These are phyloP conservation scores for Columbina picui DNA, from an alignment of 2,113 vertebrate genomes.

Conservation along the genomic window DNA sequence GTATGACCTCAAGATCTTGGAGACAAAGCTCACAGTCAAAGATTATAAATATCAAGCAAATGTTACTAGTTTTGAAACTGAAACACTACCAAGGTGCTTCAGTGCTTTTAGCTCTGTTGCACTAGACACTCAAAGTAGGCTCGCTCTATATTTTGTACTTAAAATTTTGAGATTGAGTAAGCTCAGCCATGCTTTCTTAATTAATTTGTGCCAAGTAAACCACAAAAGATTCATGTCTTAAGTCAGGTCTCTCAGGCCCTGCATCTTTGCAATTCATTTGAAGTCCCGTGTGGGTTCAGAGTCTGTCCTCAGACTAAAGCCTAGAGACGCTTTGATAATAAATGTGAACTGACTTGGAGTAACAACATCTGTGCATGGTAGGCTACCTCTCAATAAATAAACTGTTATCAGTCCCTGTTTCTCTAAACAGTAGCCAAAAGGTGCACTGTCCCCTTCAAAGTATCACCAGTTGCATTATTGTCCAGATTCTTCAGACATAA, in stretches of 20 bases:
- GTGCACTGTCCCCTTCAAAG: not conserved
- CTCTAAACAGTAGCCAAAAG: not conserved
- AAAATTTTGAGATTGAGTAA: not conserved
- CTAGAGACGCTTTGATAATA: not conserved
- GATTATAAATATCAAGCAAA: not conserved
- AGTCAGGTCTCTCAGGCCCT: not conserved
- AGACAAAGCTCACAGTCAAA: not conserved
- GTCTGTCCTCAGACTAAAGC: not conserved
- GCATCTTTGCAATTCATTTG: not conserved
- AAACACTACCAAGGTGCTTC: not conserved
- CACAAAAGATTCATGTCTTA: not conserved
- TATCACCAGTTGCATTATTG: not conserved
- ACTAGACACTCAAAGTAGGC: not conserved
- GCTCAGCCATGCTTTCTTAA: not conserved
- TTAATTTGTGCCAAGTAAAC: not conserved
- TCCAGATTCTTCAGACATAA: not conserved
- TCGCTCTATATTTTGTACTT: not conserved
- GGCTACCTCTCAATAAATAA: not conserved
- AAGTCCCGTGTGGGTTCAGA: not conserved
- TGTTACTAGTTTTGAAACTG: not conserved
- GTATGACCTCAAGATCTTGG: not conserved
- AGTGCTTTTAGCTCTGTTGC: not conserved
- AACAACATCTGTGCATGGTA: not conserved
- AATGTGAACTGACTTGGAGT: not conserved
- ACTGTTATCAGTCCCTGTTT: not conserved